Base-by-base conservation (phyloP, 1,140 invertebrate genomes). In the Sinonovacula constricta region DNA sequence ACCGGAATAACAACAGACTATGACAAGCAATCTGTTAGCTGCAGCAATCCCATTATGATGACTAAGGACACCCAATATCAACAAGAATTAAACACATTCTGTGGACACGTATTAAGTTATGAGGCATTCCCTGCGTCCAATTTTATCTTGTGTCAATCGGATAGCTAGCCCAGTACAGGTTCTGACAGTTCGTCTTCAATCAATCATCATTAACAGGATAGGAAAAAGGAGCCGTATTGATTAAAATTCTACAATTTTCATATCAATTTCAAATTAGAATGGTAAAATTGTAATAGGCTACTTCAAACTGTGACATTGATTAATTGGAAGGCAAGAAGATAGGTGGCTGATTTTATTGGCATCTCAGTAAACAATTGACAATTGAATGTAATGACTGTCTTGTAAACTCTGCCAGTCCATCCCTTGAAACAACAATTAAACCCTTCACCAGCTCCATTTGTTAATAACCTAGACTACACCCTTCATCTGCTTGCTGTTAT, bases 201-300 rank as follows among this genome's bases (percentile, higher is more conserved):
- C 72, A 66, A 76, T 76, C 72, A 76, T 67, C 72, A 76, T 76
- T 76, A 67, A 56, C 63, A 3, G 36, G 63, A 49, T 76, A 56
- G 34, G 39, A 36, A 67, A 76, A 63, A 66, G 53, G 56, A 67
- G n/a, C 33, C 62, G 51, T 66, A 65, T 76, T 39, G 65, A 65
- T 76, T 66, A 63, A 59, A 76, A 65, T 74, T 76, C 62, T 60
- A 74, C 72, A 76, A 76, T 76, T 76, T 76, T 76, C 72, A 76
- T 76, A 76, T 76, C 72, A 76, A 66, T 76, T 76, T 76, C 72
- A 76, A 76, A 76, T 76, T 76, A 76, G 62, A 65, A 76, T 22
- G 36, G 72, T 76, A 76, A 76, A 76, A 74, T 53, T 67, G 39
- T 45, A 45, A 45, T 45, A 45, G 39, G 7, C 39, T 7, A 18